Base-by-base conservation (phyloP, 2,797 vertebrate species). In the Tiaroga cobitis region DNA sequence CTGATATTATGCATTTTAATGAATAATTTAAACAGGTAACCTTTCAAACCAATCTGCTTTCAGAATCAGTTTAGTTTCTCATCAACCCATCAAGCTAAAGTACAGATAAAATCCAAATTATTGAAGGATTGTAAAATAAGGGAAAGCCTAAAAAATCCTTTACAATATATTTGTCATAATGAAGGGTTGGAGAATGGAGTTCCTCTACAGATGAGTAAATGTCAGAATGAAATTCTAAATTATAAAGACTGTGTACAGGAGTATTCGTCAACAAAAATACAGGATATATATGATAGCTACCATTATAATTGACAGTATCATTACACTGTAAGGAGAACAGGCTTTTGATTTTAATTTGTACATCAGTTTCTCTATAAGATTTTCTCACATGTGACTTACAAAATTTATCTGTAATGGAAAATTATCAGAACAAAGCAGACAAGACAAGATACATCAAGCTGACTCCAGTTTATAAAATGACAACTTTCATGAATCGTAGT, bases 351-450 rank as follows among this genome's bases (percentile, higher is more conserved):
- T 21, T 5, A 69, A 69, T 39, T 69, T 24, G 39, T 34, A 19
- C 29, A 67, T 21, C 34, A 39, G 19, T 39, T 69, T 24, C 8
- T 68, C 34, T 4, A 37, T 19, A 68, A 4, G 7, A 10, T 34
- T 68, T 34, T 8, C 67, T 69, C 67, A 69, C 19, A 37, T 21
- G 8, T 69, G 34, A 39, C 34, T 68, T 2, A 69, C 67, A 69
- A 11, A 69, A 43, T 11, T 4, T 72, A 67, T 41, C 69, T 26
- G 37, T 63, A 63, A 63, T 72, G 24, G 5, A 13, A 43, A 76
- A 63, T 43, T 13, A 46, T 43, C 37, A 73, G 43, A 88, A 89
- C 90, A 94, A 93, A n/a, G 41, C 93, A 26, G 82, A 29, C 84
- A 88, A 78, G 91, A 69, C 18, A 19, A 68, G 34, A 37, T 68